These are phyloP conservation scores for Nipponia nippon DNA, from an alignment of 2,113 vertebrate genomes.

Conservation along the genomic window DNA sequence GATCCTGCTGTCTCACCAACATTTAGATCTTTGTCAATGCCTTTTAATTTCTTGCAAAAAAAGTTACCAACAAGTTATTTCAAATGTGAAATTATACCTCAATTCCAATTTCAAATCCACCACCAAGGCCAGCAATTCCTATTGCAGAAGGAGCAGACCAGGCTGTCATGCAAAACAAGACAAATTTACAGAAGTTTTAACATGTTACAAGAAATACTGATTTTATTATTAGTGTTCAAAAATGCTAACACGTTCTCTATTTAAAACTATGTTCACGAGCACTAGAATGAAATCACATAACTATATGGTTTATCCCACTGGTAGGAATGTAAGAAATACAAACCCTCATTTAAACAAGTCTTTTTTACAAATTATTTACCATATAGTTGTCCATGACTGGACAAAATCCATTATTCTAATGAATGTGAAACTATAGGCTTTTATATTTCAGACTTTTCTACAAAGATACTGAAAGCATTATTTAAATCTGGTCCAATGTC, in stretches of 20 bases:
- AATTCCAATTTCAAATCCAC: conserved; percentile 95
- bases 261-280: neutral
- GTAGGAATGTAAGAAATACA: neutral
- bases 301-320: neutral
- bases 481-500: neutral
- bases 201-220: neutral
- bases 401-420: neutral
- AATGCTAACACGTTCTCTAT: neutral
- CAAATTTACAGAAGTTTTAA: neutral
- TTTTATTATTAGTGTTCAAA: neutral
- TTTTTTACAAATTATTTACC: neutral
- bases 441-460: neutral
- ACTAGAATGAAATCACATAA: neutral
- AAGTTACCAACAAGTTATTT: neutral
- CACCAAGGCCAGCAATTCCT: conserved; percentile 94
- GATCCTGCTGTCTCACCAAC: neutral
- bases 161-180: conserved; percentile 67
- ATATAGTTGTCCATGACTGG: neutral
- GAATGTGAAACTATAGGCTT: neutral
- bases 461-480: neutral
- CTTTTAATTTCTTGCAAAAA: conserved; percentile 19
- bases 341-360: neutral
- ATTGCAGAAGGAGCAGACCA: conserved; percentile 98
- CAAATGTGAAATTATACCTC: conserved; percentile 77
- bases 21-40: neutral